A percentile compares a stretch with the other conserved stretches of the same genome.
phyloP scores from a whole-genome alignment of 37 sponge, comb jelly and placozoan species.

The Dysidea cf. avara region DNA sequence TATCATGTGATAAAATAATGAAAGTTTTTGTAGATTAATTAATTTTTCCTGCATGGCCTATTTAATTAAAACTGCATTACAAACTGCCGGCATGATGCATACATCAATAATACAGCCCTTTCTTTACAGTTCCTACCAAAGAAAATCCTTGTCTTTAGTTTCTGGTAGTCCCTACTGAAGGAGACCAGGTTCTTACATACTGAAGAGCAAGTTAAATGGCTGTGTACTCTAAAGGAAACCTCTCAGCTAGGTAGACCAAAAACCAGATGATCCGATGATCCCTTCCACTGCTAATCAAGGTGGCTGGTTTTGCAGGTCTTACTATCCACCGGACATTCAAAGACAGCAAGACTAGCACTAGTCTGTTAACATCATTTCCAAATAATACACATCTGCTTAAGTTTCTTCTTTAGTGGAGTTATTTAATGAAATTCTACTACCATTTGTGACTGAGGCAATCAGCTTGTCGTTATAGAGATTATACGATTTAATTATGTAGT shows the following conservation, averaged over 20 bases:
- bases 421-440: no score
- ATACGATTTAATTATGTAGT: no score
- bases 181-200: constrained; percentile 48
- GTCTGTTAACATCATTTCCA: not conserved
- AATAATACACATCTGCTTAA: not conserved
- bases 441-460: no score
- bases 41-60: no score
- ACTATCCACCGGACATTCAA: constrained; percentile 51
- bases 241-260: constrained; percentile 37
- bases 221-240: constrained; percentile 60
- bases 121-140: no score
- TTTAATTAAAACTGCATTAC: no score
- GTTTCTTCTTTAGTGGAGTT: no score
- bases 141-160: constrained; percentile 46
- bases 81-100: no score
- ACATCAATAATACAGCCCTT: no score
- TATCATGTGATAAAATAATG: no score
- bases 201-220: constrained; percentile 74
- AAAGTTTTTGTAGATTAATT: no score
- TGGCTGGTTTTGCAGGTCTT: constrained; percentile 4
- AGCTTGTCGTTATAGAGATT: no score
- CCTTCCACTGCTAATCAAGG: constrained; percentile 62
- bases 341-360: constrained; percentile 65
- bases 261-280: constrained; percentile 65
- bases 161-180: constrained; percentile 70